phyloP scores from a whole-genome alignment of 1,140 invertebrate genomes.

The Pectinophora gossypiella region DNA sequence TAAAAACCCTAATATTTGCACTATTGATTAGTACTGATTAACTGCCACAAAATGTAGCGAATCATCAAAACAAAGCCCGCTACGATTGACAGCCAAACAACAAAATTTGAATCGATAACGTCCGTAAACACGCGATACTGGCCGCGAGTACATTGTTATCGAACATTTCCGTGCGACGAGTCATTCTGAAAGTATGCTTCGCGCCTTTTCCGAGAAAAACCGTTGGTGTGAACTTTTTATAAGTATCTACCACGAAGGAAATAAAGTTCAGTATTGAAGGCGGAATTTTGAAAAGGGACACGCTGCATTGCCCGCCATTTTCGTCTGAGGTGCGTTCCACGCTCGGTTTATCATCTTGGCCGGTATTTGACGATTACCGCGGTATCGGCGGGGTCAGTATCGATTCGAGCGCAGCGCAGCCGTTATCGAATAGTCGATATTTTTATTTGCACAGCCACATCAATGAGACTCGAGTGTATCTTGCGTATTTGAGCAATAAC shows the following conservation, averaged over 20 bases:
- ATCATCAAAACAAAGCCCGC: conserved; percentile 54
- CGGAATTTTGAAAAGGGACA: neutral
- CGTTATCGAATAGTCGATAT: conserved; percentile 70
- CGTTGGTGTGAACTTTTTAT: neutral
- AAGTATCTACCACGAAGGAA: neutral
- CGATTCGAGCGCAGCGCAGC: conserved; percentile 39
- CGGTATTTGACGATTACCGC: conserved; percentile 52
- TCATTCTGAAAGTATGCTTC: conserved; percentile 24
- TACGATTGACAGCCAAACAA: conserved; percentile 38
- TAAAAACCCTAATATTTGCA: conserved; percentile 44
- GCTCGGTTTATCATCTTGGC: conserved; percentile 47
- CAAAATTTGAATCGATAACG: conserved; percentile 44
- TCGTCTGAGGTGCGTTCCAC: conserved; percentile 28
- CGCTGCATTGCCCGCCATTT: neutral
- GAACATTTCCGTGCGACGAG: conserved; percentile 19
- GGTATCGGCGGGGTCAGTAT: conserved; percentile 57
- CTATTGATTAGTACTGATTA: conserved; percentile 46
- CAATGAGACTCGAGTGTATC: conserved; percentile 63
- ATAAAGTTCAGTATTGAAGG: neutral
- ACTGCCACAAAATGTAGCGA: conserved; percentile 44
- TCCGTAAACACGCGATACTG: conserved; percentile 19
- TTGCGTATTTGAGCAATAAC: conserved; percentile 69
- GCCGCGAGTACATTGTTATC: conserved; percentile 13
- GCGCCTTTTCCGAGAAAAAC: conserved; percentile 22
- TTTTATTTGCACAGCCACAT: conserved; percentile 62